Conservation (phyloP, 1,140 invertebrate species). For the Hylaeus volcanicus region DNA sequence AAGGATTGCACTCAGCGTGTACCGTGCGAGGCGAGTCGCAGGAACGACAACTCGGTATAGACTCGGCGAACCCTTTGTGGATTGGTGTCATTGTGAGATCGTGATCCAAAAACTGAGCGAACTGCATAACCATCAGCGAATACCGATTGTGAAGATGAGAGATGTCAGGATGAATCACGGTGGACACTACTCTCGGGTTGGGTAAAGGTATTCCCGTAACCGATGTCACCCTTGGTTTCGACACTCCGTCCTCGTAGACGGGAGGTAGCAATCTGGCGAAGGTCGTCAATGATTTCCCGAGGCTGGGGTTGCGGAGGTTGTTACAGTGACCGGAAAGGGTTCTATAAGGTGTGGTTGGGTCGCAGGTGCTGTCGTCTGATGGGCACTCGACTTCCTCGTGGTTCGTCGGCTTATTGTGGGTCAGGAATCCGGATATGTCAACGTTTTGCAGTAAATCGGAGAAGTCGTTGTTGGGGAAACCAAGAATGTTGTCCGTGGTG, state of each 20-base stretch:
- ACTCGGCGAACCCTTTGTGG: conserved; percentile 91
- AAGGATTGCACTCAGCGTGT: conserved; percentile 95
- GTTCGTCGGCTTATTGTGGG: conserved; percentile 75
- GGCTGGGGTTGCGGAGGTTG: conserved; percentile 91
- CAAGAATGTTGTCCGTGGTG: conserved; percentile 82
- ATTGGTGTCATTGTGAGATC: conserved; percentile 96
- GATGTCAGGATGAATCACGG: conserved; percentile 93
- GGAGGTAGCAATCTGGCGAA: conserved; percentile 93
- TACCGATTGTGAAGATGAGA: conserved; percentile 93
- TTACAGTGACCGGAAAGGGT: conserved; percentile 94
- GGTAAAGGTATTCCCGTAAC: conserved; percentile 88
- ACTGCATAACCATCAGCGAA: conserved; percentile 96
- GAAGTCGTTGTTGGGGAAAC: conserved; percentile 85
- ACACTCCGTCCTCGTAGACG: conserved; percentile 94
- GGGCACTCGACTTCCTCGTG: conserved; percentile 84
- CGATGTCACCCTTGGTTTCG: conserved; percentile 86
- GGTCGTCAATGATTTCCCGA: conserved; percentile 91
- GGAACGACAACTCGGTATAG: conserved; percentile 91
- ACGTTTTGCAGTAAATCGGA: conserved; percentile 88
- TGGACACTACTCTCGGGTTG: conserved; percentile 91
- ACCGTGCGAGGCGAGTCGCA: conserved; percentile 91
- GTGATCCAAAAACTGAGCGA: conserved; percentile 94
- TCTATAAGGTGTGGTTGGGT: conserved; percentile 90
- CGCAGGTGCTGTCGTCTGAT: conserved; percentile 84
- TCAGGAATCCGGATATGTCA: conserved; percentile 84